Base-by-base conservation (phyloP, 2,888 invertebrate species). In the Abscondita cerata region DNA sequence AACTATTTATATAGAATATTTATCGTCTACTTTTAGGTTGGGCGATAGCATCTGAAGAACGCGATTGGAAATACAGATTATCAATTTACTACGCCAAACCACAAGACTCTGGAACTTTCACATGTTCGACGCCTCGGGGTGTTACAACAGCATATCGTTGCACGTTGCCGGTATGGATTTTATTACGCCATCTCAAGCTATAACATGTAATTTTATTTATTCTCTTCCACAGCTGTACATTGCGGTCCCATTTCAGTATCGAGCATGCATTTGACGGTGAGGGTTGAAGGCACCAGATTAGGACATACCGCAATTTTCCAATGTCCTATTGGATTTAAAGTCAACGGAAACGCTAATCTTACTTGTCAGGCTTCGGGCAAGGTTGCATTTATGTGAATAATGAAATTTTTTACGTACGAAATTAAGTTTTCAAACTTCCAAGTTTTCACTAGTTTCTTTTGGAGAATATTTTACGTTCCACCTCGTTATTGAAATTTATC, bases 51-150 rank as follows among this genome's bases (percentile, higher is more conserved):
- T 83, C 87, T 0, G 87, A 88, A 65, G 93, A 93, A 79, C 86
- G 89, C 67, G 89, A 92, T 67, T 89, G 90, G 78, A 91, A 92
- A 75, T 94, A 91, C 81, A 86, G 93, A 4, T 83, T 95, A 67
- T 91, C 90, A 69, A 87, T 95, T 75, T 89, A 87, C 80, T 92
- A 92, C 78, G 90, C 92, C 72, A 90, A 92, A 72, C 84, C 86
- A n/a, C 89, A 91, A 56, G 93, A 94, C 81, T 90, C 91, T 33
- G 94, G 93, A 55, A 88, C 89, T 64, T 94, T 90, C 79, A 93
- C 93, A 0, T 95, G 94, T 79, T 89, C 93, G 3, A 89, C 93
- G 0, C 92, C 93, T 3, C 84, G 87, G 56, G 93, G 93, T 34
- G 86, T 90, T 69, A 92, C 92, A 52, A 92, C 80, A 90, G 90